Percentiles rank a stretch among this genome's conserved stretches.
phyloP scores from a whole-genome alignment of 2,113 vertebrate genomes.

The Tachysurus fulvidraco region DNA sequence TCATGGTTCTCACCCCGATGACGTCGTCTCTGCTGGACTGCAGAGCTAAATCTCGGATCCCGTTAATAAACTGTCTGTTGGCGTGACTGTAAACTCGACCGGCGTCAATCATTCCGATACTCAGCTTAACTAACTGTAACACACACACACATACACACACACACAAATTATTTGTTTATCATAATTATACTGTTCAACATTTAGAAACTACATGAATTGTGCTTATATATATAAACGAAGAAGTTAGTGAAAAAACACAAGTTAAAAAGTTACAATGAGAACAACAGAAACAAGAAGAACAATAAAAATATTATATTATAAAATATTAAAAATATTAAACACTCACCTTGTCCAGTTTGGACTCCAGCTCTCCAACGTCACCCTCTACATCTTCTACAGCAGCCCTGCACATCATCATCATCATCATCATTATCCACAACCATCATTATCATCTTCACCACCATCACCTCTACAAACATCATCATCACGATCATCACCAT shows the following conservation, averaged over 20 bases:
- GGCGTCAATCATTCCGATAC: conserved; percentile 96
- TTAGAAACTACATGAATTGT: not conserved
- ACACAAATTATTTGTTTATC: not conserved
- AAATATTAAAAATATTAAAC: not conserved
- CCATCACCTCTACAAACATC: too few species aligned
- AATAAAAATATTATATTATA: not conserved
- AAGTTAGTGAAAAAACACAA: not conserved
- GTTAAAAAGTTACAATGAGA: not conserved
- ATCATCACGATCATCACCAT: too few species aligned
- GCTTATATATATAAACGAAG: not conserved
- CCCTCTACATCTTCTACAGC: conserved; percentile 44
- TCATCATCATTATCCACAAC: not conserved
- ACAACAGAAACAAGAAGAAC: not conserved
- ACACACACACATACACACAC: conserved; percentile 28
- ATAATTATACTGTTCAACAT: not conserved
- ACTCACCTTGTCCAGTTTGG: conserved; percentile 49
- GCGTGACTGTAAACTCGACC: conserved; percentile 93
- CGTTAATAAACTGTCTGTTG: conserved; percentile 95
- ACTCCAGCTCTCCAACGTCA: conserved; percentile 46
- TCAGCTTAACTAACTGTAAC: conserved; percentile 92
- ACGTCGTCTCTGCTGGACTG: conserved; percentile 90
- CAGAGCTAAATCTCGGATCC: conserved; percentile 91
- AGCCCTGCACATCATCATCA: conserved; percentile 34
- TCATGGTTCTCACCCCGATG: conserved; percentile 81
- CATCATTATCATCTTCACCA: too few species aligned